These are phyloP conservation scores for Copidosoma aretas DNA, from an alignment of 2,888 invertebrate genomes.

Conservation along the genomic window DNA sequence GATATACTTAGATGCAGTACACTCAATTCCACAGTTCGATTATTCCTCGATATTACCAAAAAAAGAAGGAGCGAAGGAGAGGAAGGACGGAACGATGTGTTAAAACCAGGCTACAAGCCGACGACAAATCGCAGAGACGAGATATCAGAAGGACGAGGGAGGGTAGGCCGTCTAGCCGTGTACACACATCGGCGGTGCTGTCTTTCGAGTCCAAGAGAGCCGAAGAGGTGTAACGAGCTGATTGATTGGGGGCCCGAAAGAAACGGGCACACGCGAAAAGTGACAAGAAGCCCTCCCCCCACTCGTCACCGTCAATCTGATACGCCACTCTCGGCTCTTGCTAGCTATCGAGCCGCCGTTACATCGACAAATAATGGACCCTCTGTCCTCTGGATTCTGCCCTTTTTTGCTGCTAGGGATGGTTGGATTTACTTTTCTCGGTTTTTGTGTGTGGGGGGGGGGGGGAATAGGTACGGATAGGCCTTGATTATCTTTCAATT, in stretches of 20 bases:
- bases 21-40: too few relatives aligned
- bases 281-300: conserved; percentile 32
- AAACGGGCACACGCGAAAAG: conserved; percentile 51
- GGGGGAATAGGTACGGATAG: background rate
- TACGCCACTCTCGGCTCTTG: conserved; percentile 23
- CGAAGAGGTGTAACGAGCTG: conserved; percentile 55
- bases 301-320: conserved; percentile 50
- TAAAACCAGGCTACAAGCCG: conserved; percentile 35
- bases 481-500: background rate
- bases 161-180: background rate
- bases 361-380: conserved; percentile 25
- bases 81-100: conserved; percentile 20
- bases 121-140: conserved; percentile 38
- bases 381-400: background rate
- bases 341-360: background rate
- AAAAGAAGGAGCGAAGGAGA: background rate
- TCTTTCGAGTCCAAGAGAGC: conserved; percentile 10
- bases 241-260: conserved; percentile 50
- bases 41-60: too few relatives aligned
- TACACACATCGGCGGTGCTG: background rate
- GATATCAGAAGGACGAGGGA: conserved; percentile 25
- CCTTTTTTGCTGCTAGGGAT: background rate
- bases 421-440: conserved; percentile 1
- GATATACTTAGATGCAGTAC: too few relatives aligned
- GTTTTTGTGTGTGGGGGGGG: background rate